These are phyloP conservation scores for Metallyticus violacea DNA, from an alignment of 2,888 invertebrate species.

Conservation along the genomic window DNA sequence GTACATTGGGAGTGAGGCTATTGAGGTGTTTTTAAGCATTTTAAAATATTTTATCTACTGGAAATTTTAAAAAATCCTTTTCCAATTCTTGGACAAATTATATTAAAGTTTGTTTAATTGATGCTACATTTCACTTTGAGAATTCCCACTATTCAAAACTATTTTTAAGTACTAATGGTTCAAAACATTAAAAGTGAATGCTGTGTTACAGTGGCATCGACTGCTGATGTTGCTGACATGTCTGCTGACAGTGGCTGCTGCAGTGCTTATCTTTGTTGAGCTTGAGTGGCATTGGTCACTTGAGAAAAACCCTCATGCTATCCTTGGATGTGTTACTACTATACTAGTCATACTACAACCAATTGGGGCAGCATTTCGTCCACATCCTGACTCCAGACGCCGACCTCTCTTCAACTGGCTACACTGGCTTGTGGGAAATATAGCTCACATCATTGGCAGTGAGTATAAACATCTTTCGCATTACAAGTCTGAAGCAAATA, in stretches of 20 bases:
- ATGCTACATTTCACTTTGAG: constrained; percentile 1
- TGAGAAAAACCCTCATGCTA: constrained; percentile 77
- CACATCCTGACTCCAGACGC: constrained; percentile 76
- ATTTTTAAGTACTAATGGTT: too few relatives aligned
- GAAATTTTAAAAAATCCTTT: too few relatives aligned
- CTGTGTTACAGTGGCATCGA: constrained; percentile 72
- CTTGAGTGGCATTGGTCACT: constrained; percentile 69
- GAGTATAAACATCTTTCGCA: constrained; percentile 53
- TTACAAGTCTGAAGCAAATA: too few relatives aligned
- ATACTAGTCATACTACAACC: constrained; percentile 82
- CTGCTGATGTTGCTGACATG: constrained; percentile 77
- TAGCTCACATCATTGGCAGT: constrained; percentile 85
- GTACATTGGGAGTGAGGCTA: too few relatives aligned
- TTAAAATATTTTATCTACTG: too few relatives aligned
- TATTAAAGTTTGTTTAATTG: too few relatives aligned
- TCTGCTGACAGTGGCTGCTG: constrained; percentile 72
- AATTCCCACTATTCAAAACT: too few relatives aligned
- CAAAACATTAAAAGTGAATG: neutral
- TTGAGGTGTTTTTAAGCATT: too few relatives aligned
- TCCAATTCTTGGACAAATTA: too few relatives aligned
- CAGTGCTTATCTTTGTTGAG: constrained; percentile 79
- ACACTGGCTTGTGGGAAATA: constrained; percentile 86
- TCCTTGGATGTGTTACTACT: constrained; percentile 75
- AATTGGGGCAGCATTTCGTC: constrained; percentile 81
- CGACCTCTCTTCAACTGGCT: constrained; percentile 87